These are phyloP conservation scores for Megalonaias nervosa DNA, from an alignment of 1,140 invertebrate species.

Conservation along the genomic window DNA sequence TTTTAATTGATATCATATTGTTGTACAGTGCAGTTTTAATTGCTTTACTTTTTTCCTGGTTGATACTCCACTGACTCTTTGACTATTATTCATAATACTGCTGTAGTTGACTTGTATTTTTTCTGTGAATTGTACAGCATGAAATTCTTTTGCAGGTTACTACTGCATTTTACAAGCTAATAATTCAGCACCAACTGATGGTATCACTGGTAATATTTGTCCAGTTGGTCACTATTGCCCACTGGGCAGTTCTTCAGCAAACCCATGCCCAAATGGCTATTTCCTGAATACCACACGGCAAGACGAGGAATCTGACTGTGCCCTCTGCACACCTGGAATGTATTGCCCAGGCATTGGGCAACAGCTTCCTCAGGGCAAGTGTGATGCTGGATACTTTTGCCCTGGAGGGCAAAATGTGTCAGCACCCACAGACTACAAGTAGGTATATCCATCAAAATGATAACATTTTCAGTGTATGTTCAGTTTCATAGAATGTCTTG, in stretches of 20 bases:
- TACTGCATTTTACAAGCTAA: constrained; percentile 57
- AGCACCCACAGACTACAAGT: constrained; percentile 61
- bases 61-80: too few relatives aligned
- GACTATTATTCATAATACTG: too few relatives aligned
- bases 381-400: constrained; percentile 64
- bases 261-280: constrained; percentile 52
- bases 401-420: constrained; percentile 61
- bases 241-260: constrained; percentile 34
- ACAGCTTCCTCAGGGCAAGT: constrained; percentile 52
- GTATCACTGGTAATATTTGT: constrained; percentile 55
- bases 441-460: constrained; percentile 13
- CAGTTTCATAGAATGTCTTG: too few relatives aligned
- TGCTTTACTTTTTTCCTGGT: too few relatives aligned
- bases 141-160: constrained; percentile 47
- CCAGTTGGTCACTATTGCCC: constrained; percentile 63
- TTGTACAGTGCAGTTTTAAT: too few relatives aligned
- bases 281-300: constrained; percentile 57
- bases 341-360: constrained; percentile 59
- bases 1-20: too few relatives aligned
- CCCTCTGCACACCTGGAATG: constrained; percentile 55
- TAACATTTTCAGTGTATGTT: too few relatives aligned
- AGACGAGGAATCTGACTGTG: constrained; percentile 56
- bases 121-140: not conserved
- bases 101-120: too few relatives aligned
- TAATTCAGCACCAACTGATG: constrained; percentile 52